Evolutionary conservation across 92 coral and sea anemone genomes (phyloP).

Genomic region (Muricea muricata): DNA sequence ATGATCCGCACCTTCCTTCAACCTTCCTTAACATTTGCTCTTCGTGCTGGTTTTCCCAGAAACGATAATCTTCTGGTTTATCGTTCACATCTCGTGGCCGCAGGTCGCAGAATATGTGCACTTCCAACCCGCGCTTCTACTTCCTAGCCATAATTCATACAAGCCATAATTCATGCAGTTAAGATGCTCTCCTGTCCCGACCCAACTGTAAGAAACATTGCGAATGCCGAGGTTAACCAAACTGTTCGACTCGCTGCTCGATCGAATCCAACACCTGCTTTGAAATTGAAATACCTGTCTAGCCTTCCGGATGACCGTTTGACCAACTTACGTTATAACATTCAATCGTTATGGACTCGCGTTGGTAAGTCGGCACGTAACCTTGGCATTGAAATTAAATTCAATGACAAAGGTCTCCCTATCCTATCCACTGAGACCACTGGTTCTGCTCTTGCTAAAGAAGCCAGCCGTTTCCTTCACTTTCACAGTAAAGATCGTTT

Average conservation of each 20-base stretch:
- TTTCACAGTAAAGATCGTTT: background rate
- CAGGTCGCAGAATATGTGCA: slow-evolving; percentile 7
- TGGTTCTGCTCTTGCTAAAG: slow-evolving; percentile 15
- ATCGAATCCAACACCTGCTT: slow-evolving; percentile 34
- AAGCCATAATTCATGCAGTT: slow-evolving; percentile 24
- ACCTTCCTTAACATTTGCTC: slow-evolving; percentile 33
- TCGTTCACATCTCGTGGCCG: slow-evolving; percentile 18
- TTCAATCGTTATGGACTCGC: slow-evolving; percentile 21
- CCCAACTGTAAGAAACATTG: slow-evolving; percentile 22
- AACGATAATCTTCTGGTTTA: background rate
- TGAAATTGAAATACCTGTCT: slow-evolving; percentile 23
- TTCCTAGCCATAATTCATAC: slow-evolving; percentile 34
- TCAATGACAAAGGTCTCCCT: slow-evolving; percentile 31
- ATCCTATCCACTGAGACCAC: slow-evolving; percentile 20
- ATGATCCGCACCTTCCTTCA: slow-evolving; percentile 44
- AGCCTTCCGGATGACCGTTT: slow-evolving; percentile 28
- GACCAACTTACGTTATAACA: slow-evolving; percentile 17
- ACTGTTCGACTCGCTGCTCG: slow-evolving; percentile 30
- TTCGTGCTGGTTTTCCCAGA: slow-evolving; percentile 1
- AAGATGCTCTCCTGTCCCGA: slow-evolving; percentile 33
- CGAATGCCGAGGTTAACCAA: slow-evolving; percentile 11
- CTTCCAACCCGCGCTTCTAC: slow-evolving; percentile 24
- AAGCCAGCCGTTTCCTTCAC: slow-evolving; percentile 38
- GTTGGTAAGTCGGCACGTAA: slow-evolving; percentile 16
- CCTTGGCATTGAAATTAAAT: slow-evolving; percentile 2